Percentiles rank a stretch among this genome's conserved stretches.
Conservation (phyloP, 2,888 invertebrate species). For the Dermolepida albohirtum region DNA sequence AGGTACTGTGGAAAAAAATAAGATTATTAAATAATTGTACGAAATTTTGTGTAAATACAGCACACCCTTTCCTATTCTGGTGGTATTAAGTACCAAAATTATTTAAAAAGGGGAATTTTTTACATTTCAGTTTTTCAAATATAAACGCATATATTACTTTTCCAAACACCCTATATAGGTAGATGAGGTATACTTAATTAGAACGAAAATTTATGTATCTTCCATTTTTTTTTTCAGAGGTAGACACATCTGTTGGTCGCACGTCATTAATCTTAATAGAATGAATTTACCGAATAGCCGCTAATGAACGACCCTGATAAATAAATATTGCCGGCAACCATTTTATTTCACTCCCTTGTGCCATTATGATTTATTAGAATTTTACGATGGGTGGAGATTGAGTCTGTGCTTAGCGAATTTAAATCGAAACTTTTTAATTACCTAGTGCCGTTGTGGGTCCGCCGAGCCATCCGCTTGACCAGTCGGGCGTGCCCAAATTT, state of each 20-base stretch:
- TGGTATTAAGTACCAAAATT: too few species aligned
- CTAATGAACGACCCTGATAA: slow-evolving; percentile 31
- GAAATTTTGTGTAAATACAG: too few species aligned
- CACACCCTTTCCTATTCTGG: too few species aligned
- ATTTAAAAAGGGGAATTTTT: too few species aligned
- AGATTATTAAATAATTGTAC: too few species aligned
- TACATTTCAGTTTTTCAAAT: too few species aligned
- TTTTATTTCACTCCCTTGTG: slow-evolving; percentile 26
- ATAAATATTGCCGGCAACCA: slow-evolving; percentile 27
- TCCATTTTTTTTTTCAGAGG: slow-evolving; percentile 11
- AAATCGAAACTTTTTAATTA: slow-evolving; percentile 41
- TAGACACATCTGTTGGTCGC: neutral
- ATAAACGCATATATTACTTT: too few species aligned
- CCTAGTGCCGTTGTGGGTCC: slow-evolving; percentile 59
- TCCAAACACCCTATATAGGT: too few species aligned
- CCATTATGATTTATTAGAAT: slow-evolving; percentile 34
- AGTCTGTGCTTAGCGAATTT: slow-evolving; percentile 13
- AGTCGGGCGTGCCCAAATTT: slow-evolving; percentile 75
- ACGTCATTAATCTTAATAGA: slow-evolving; percentile 33
- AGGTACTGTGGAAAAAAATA: too few species aligned
- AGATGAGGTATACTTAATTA: slow-evolving; percentile 5
- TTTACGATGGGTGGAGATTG: slow-evolving; percentile 26
- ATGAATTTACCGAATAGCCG: slow-evolving; percentile 28
- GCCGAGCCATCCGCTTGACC: slow-evolving; percentile 83
- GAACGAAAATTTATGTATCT: slow-evolving; percentile 7